Base-by-base conservation (phyloP, 2,113 vertebrate species). In the Arvicanthis niloticus region DNA sequence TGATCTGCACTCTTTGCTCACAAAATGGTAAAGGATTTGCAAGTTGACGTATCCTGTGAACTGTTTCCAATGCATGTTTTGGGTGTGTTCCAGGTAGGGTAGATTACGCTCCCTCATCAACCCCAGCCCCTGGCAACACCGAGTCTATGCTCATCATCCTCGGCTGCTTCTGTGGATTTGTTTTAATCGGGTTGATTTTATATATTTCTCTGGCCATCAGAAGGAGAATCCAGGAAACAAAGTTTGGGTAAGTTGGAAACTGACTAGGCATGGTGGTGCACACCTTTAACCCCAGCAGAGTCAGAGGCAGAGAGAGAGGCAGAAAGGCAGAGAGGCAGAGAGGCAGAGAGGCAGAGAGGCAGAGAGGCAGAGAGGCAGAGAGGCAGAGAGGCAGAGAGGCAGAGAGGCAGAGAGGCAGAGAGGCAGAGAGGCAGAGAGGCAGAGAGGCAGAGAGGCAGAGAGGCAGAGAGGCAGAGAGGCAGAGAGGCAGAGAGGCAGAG, bases 171-270 rank as follows among this genome's bases (percentile, higher is more conserved):
- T 99, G 98, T 0, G 98, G 98, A 51, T 62, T 99, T 4, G 78
- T 98, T 42, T 95, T 99, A 0, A 97, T 99, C 0, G 98, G 99
- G 15, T 37, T 99, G 16, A 29, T 99, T 97, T 97, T 99, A 40
- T 99, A 98, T 96, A 96, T 97, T 31, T 98, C 97, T 0, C 94
- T 99, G 91, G 98, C 98, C 91, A 88, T 99, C 93, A 98, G 97
- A 91, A 99, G 98, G 89, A 98, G 98, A 97, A 97, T 98, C 0
- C 95, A 98, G 94, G 99, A 99, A 84, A 99, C 98, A 1, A 99
- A 97, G 67, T 99, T 99, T 0, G 98, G 99, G 99, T 99, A 98
- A 98, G 99, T 93, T 1, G 13, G 42, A 24, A 62, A 22, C 12
- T 29, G 62, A 48, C 17, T 40, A 60, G n/a, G n/a, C 22, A 17